Evolutionary conservation across 1,140 invertebrate species (phyloP).

Genomic region (Plutomurus gul): DNA sequence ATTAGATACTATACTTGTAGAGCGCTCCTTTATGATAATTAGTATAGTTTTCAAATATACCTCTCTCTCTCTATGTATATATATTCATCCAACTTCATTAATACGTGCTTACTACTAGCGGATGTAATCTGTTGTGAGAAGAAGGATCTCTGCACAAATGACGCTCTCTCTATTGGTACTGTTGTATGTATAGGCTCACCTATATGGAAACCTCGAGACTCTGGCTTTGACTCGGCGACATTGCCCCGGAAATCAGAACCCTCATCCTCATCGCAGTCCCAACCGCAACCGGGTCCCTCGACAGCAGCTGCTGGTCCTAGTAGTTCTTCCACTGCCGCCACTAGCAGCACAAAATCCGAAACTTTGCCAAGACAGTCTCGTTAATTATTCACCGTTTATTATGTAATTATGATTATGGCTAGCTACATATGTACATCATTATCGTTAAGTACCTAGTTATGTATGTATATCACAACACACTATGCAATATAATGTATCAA

Average conservation of each 20-base stretch:
- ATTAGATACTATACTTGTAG: constrained; percentile 53
- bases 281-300: constrained; percentile 22
- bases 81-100: too few species aligned
- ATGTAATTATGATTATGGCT: not conserved
- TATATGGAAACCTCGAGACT: constrained; percentile 85
- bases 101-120: too few species aligned
- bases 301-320: not conserved
- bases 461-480: too few species aligned
- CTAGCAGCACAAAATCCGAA: constrained; percentile 20
- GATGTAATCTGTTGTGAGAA: too few species aligned
- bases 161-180: too few species aligned
- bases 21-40: not conserved
- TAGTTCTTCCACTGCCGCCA: constrained; percentile 28
- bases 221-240: constrained; percentile 47
- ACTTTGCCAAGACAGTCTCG: constrained; percentile 29
- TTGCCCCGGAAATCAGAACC: constrained; percentile 50
- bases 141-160: too few species aligned
- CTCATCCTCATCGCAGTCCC: not conserved
- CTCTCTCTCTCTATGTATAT: constrained; percentile 37
- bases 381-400: constrained; percentile 5
- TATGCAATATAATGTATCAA: not conserved
- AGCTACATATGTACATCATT: too few species aligned
- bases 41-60: constrained; percentile 4
- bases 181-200: constrained; percentile 75
- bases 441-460: too few species aligned